A percentile compares a stretch with the other conserved stretches of the same genome.
phyloP scores from a whole-genome alignment of 2,888 invertebrate species.

The Meta bourneti region DNA sequence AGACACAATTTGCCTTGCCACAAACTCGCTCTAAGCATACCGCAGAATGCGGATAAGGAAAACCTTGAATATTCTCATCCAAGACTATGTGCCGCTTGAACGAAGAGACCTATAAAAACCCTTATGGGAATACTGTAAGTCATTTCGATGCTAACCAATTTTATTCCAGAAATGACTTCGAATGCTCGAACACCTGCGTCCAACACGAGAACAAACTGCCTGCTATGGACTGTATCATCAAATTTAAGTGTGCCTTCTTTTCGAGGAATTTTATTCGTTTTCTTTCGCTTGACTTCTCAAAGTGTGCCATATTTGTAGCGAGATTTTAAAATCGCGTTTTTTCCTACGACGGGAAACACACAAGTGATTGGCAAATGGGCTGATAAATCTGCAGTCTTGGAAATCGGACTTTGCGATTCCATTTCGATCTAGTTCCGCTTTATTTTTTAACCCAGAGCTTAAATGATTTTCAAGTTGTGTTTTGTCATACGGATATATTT shows the following conservation, averaged over 20 bases:
- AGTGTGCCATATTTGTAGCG: slow-evolving; percentile 41
- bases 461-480: not conserved
- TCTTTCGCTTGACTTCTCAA: slow-evolving; percentile 50
- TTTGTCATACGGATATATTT: slow-evolving; percentile 3
- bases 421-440: not conserved
- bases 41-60: slow-evolving; percentile 43
- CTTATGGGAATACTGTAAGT: slow-evolving; percentile 67
- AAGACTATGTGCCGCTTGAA: slow-evolving; percentile 40
- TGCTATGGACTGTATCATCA: slow-evolving; percentile 60
- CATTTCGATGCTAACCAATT: slow-evolving; percentile 70
- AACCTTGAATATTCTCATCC: slow-evolving; percentile 57
- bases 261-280: slow-evolving; percentile 47
- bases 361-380: slow-evolving; percentile 55
- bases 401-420: slow-evolving; percentile 38
- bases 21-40: slow-evolving; percentile 26
- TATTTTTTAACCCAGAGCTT: too few relatives aligned
- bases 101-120: slow-evolving; percentile 52
- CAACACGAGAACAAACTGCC: slow-evolving; percentile 50
- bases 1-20: slow-evolving; percentile 38
- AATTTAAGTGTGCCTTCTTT: slow-evolving; percentile 65
- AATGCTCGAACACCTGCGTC: slow-evolving; percentile 66
- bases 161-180: slow-evolving; percentile 67
- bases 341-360: slow-evolving; percentile 13
- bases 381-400: slow-evolving; percentile 53
- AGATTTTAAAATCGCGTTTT: slow-evolving; percentile 50